Conservation (phyloP, 2,888 invertebrate genomes). For the Vandiemenella viatica region DNA sequence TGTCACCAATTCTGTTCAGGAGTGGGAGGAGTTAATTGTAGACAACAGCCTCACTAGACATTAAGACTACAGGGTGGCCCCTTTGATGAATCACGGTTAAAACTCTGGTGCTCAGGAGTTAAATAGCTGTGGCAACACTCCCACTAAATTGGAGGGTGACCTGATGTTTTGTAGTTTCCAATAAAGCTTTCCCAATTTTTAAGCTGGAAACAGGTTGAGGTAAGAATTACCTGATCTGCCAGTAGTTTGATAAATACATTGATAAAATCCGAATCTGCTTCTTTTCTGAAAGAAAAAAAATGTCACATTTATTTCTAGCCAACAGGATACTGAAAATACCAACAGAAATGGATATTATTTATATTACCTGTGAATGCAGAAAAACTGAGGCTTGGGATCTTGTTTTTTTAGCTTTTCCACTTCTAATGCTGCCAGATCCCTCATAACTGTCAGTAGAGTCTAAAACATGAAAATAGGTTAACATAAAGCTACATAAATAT, state of each 20-base stretch:
- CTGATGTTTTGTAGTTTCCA: too few relatives aligned
- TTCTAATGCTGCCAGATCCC: slow-evolving; percentile 55
- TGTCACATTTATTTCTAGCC: background rate
- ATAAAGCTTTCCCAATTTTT: background rate
- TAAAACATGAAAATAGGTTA: slow-evolving; percentile 18
- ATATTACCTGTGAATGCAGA: slow-evolving; percentile 34
- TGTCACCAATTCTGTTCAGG: too few relatives aligned
- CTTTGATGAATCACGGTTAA: too few relatives aligned
- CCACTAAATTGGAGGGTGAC: too few relatives aligned
- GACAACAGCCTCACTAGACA: too few relatives aligned
- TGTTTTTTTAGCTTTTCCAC: slow-evolving; percentile 40
- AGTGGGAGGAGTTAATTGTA: too few relatives aligned
- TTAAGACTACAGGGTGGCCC: too few relatives aligned
- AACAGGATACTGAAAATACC: background rate
- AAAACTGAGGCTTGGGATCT: slow-evolving; percentile 37
- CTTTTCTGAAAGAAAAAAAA: slow-evolving; percentile 34
- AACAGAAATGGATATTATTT: background rate
- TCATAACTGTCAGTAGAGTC: slow-evolving; percentile 44
- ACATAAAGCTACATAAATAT: background rate
- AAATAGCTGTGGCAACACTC: too few relatives aligned
- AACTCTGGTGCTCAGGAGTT: too few relatives aligned
- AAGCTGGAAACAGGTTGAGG: too few relatives aligned
- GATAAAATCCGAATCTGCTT: slow-evolving; percentile 65
- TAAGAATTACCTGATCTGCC: slow-evolving; percentile 29
- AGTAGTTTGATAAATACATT: slow-evolving; percentile 49